A percentile compares a stretch with the other conserved stretches of the same genome.
phyloP scores from a whole-genome alignment of 2,888 invertebrate species.

The Tenthredo mesomela region DNA sequence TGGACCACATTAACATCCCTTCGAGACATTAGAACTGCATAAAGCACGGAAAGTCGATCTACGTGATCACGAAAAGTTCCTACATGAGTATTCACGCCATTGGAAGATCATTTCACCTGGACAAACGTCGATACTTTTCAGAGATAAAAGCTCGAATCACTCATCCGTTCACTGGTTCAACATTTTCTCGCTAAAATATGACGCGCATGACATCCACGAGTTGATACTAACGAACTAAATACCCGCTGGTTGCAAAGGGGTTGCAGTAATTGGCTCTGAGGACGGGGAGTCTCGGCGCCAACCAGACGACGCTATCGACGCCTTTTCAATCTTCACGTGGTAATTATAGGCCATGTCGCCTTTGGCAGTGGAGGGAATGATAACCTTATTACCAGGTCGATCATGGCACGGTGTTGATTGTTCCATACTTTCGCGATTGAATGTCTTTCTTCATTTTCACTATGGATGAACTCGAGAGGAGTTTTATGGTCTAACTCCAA shows the following conservation, averaged over 20 bases:
- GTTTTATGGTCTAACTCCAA: not conserved
- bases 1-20: not conserved
- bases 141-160: not conserved
- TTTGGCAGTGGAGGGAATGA: slow-evolving; percentile 39
- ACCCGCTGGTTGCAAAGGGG: slow-evolving; percentile 5
- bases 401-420: slow-evolving; percentile 5
- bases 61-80: not conserved
- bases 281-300: slow-evolving; percentile 33
- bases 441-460: not conserved
- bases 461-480: not conserved
- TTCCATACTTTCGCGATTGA: not conserved
- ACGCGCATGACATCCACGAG: not conserved
- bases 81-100: not conserved
- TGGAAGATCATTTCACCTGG: not conserved
- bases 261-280: slow-evolving; percentile 30
- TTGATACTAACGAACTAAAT: not conserved
- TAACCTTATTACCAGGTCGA: slow-evolving; percentile 48
- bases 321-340: slow-evolving; percentile 65
- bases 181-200: not conserved
- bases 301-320: slow-evolving; percentile 61
- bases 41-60: not conserved
- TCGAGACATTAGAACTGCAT: not conserved
- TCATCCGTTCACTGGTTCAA: not conserved
- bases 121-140: not conserved
- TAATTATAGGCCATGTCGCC: slow-evolving; percentile 67